Evolutionary conservation across 2,888 invertebrate genomes (phyloP), one percentile per base, ranked within the genome.

Genomic region (Drosophila quinaria): DNA sequence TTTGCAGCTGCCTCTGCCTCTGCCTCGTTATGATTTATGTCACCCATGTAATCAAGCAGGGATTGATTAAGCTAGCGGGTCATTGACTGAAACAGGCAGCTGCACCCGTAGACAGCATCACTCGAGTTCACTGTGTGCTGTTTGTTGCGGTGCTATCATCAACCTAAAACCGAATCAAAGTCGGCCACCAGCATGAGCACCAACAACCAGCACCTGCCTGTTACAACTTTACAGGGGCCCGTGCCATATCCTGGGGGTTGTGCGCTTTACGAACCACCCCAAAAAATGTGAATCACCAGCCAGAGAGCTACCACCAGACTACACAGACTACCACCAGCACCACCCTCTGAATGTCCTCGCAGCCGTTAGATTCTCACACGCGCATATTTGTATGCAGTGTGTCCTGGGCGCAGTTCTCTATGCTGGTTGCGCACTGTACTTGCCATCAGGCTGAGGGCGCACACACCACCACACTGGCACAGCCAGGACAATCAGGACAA

Each of bases 161-260:
- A 41, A 33, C 35, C 47, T 6, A 44, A 64, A 59, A 52, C 44
- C 47, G 75, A 80, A 86, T 80, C 83, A 84, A 67, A 79, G 66
- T 79, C 85, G 54, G 60, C 62, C 85, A 86, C 87, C 87, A 82
- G 80, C 87, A 78, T 78, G 66, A 67, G 51, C 50, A 29, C 25
- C 25, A 25, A 9, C 29, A 29, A 29, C 8, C 74, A 72, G 87
- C 87, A 87, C 87, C 87, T 87, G 89, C 89, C 89, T 87, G 68
- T 80, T 82, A 82, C 89, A 87, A 89, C 81, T 88, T 88, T 87
- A 84, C 81, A 82, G 68, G 81, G 81, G 67, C 78, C 68, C 87
- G 89, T 82, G 87, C 82, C 87, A 80, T 33, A 80, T 78, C 79
- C 84, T 86, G 85, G 88, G 83, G 85, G 85, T 86, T 86, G 88